A percentile compares a stretch with the other conserved stretches of the same genome.
These are phyloP conservation scores for Dasyornis broadbenti DNA, from an alignment of 2,113 vertebrate species.

Conservation along the genomic window DNA sequence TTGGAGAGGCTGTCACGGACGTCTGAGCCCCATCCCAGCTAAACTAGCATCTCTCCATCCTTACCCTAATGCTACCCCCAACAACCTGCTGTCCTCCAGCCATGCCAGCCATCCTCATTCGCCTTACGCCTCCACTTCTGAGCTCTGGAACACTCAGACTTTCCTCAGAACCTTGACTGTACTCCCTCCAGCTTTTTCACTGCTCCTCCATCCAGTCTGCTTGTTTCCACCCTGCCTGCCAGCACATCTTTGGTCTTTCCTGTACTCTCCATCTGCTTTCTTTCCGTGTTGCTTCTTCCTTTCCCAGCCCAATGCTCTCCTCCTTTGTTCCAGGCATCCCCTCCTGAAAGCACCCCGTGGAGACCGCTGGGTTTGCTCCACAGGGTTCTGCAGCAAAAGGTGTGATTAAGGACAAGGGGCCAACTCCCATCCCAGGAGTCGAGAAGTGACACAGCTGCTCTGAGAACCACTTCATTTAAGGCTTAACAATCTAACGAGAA, in stretches of 20 bases:
- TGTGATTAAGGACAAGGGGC: background rate
- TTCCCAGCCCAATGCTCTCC: conserved; percentile 16
- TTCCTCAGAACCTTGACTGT: background rate
- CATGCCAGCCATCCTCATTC: background rate
- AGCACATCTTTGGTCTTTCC: conserved; percentile 25
- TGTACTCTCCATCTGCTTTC: background rate
- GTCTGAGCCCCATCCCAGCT: background rate
- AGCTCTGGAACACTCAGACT: background rate
- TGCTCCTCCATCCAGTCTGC: background rate
- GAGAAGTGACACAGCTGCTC: background rate
- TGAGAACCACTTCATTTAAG: conserved; percentile 30
- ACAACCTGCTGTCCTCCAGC: background rate
- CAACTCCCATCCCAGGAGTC: background rate
- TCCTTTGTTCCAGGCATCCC: background rate
- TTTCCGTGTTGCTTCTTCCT: background rate
- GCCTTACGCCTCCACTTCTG: background rate
- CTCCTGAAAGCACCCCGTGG: background rate
- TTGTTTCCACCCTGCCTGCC: conserved; percentile 26
- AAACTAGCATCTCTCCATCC: background rate
- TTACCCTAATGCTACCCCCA: background rate
- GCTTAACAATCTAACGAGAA: conserved; percentile 30
- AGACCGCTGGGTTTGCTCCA: background rate
- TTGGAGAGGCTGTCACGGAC: background rate
- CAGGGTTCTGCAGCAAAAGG: background rate
- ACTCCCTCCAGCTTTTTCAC: conserved; percentile 1